These are phyloP conservation scores for Cheiracanthium punctorium DNA, from an alignment of 2,888 invertebrate species.

Conservation along the genomic window DNA sequence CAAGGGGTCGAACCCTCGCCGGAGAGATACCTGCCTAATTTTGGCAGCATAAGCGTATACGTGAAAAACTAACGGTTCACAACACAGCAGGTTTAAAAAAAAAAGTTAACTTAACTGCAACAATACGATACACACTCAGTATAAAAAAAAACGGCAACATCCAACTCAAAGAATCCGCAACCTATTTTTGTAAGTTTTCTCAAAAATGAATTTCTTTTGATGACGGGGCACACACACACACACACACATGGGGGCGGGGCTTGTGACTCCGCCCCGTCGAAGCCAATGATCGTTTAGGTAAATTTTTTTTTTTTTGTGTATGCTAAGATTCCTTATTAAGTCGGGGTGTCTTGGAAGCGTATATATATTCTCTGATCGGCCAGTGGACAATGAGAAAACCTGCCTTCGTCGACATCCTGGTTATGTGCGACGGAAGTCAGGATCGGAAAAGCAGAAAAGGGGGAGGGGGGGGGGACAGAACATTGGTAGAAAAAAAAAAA, in stretches of 20 bases:
- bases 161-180: neutral
- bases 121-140: neutral
- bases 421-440: conserved; percentile 37
- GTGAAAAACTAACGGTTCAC: neutral
- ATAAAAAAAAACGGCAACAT: neutral
- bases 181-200: neutral
- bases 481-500: conserved; percentile 26
- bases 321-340: conserved; percentile 11
- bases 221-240: neutral
- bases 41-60: neutral
- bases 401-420: conserved; percentile 61
- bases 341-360: neutral
- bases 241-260: conserved; percentile 53
- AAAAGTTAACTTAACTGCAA: neutral
- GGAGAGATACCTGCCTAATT: conserved; percentile 2
- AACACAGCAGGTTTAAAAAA: neutral
- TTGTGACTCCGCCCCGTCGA: conserved; percentile 27
- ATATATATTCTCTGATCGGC: neutral
- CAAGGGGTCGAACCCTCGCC: neutral
- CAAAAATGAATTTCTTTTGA: neutral
- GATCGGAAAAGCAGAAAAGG: neutral
- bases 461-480: neutral
- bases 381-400: conserved; percentile 63
- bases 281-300: conserved; percentile 47
- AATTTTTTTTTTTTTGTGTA: neutral